Evolutionary conservation across 2,888 invertebrate genomes (phyloP).

Genomic region (Synanthedon myopaeformis): DNA sequence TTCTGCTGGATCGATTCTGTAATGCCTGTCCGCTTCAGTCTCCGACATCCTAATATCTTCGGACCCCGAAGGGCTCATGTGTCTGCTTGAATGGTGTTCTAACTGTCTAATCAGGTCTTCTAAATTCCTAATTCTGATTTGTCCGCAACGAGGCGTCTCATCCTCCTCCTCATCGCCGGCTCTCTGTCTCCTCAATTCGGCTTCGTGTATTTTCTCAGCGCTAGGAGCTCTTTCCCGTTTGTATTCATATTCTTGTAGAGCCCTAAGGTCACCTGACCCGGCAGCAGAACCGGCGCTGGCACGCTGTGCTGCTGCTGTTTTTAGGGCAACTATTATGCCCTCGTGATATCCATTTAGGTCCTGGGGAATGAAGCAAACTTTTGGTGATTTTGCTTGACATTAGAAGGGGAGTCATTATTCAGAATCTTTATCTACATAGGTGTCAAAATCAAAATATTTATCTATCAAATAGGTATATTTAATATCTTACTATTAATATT

Average conservation of each 20-base stretch:
- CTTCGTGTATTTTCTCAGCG: constrained; percentile 82
- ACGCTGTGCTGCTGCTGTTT: constrained; percentile 83
- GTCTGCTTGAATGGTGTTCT: constrained; percentile 86
- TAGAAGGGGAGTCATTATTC: neutral
- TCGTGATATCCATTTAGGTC: constrained; percentile 93
- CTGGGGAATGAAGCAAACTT: constrained; percentile 63
- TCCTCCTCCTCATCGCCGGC: constrained; percentile 74
- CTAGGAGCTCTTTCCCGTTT: constrained; percentile 74
- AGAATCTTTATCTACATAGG: neutral
- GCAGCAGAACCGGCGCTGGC: constrained; percentile 48
- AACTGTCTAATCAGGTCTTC: constrained; percentile 91
- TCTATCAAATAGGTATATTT: too few species aligned
- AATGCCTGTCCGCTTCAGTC: constrained; percentile 89
- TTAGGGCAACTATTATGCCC: constrained; percentile 89
- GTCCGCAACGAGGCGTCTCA: constrained; percentile 82
- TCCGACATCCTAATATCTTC: constrained; percentile 92
- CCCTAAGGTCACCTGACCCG: constrained; percentile 55
- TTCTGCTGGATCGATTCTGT: constrained; percentile 77
- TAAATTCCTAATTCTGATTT: constrained; percentile 88
- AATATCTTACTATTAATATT: too few species aligned
- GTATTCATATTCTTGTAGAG: constrained; percentile 65
- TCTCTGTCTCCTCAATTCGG: constrained; percentile 71
- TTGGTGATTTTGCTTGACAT: too few species aligned
- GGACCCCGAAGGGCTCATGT: constrained; percentile 92
- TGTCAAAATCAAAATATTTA: too few species aligned